Evolutionary conservation across 2,888 invertebrate species (phyloP).

Genomic region (Bruchidius siliquastri): DNA sequence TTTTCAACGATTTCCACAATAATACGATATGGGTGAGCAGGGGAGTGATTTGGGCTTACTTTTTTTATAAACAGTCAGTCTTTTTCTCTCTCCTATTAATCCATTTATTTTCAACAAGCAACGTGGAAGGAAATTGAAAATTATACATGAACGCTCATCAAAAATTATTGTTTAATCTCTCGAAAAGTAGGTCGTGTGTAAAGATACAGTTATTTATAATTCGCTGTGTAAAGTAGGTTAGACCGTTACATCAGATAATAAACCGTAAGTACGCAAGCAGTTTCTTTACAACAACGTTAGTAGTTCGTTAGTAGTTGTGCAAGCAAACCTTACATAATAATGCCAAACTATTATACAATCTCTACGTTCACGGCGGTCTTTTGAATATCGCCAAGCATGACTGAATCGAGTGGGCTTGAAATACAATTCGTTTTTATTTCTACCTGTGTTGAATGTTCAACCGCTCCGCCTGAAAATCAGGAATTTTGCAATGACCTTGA

Average conservation of each 20-base stretch:
- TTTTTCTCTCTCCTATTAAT: conserved; percentile 44
- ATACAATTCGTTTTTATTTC: too few species aligned
- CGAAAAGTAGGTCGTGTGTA: not conserved
- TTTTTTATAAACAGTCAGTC: conserved; percentile 39
- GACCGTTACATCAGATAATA: not conserved
- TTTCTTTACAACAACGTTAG: too few species aligned
- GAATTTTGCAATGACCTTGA: not conserved
- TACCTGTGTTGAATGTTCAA: too few species aligned
- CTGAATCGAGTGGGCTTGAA: too few species aligned
- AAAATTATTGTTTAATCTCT: not conserved
- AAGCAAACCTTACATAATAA: not conserved
- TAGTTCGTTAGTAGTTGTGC: not conserved
- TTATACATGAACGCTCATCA: not conserved
- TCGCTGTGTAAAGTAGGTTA: not conserved
- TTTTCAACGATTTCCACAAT: conserved; percentile 3
- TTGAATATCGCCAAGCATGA: too few species aligned
- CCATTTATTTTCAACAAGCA: conserved; percentile 26
- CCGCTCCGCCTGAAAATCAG: not conserved
- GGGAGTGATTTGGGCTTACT: conserved; percentile 41
- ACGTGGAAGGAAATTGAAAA: not conserved
- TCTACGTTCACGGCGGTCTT: too few species aligned
- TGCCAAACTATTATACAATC: too few species aligned
- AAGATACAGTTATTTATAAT: not conserved
- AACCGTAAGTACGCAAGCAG: not conserved
- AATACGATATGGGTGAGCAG: conserved; percentile 34